These are phyloP conservation scores for Nomia melanderi DNA, from an alignment of 1,140 invertebrate species.

Conservation along the genomic window DNA sequence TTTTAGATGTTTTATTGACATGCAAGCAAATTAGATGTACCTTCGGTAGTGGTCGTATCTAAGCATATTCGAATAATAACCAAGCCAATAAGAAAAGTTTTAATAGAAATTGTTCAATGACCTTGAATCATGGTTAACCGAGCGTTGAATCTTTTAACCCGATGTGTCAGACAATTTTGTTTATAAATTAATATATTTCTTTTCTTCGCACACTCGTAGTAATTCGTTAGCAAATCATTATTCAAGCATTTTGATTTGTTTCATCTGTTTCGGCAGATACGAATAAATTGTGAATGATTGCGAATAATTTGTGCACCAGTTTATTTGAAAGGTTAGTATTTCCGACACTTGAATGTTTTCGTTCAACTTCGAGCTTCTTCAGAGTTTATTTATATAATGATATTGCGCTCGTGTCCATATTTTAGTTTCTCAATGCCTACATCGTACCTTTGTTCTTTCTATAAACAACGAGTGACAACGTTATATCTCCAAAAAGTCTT, in stretches of 20 bases:
- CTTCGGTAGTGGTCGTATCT: background rate
- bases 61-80: background rate
- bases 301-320: background rate
- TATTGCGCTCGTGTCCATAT: constrained; percentile 5
- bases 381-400: constrained; percentile 44
- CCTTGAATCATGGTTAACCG: constrained; percentile 58
- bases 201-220: background rate
- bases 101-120: constrained; percentile 31
- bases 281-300: constrained; percentile 29
- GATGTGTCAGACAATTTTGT: constrained; percentile 60
- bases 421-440: constrained; percentile 21
- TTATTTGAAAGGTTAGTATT: constrained; percentile 37
- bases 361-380: constrained; percentile 5
- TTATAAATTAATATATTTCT: constrained; percentile 23
- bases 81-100: constrained; percentile 13
- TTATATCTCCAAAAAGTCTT: too few species aligned
- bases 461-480: background rate
- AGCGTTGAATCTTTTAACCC: constrained; percentile 61
- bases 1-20: constrained; percentile 32
- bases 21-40: constrained; percentile 2
- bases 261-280: background rate
- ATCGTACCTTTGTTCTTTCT: background rate
- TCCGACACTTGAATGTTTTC: constrained; percentile 22
- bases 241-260: background rate
- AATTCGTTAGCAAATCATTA: background rate